Evolutionary conservation across 2,888 invertebrate species (phyloP).

Genomic region (Thyatira batis): DNA sequence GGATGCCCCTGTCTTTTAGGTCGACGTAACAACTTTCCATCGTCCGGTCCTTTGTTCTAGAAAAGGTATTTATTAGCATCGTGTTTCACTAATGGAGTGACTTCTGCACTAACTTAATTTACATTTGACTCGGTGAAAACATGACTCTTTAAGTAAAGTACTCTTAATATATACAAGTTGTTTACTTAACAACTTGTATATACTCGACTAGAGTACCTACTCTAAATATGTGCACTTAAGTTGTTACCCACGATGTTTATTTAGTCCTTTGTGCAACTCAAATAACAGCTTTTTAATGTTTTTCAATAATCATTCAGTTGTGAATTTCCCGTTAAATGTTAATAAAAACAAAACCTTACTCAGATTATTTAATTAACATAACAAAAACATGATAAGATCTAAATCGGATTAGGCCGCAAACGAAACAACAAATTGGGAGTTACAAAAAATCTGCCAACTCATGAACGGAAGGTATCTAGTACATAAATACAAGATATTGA

Average conservation of each 20-base stretch:
- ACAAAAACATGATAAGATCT: neutral
- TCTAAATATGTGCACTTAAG: no score
- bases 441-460: neutral
- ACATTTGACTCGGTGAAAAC: neutral
- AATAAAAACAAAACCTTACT: no score
- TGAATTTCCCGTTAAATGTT: no score
- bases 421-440: neutral
- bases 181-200: neutral
- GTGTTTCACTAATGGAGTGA: neutral
- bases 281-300: no score
- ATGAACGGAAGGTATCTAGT: neutral
- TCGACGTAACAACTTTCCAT: neutral
- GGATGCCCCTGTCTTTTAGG: neutral
- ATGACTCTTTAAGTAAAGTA: neutral
- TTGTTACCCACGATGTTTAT: no score
- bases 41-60: neutral
- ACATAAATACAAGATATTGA: neutral
- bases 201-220: no score
- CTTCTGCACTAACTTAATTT: neutral
- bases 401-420: neutral
- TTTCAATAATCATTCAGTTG: no score
- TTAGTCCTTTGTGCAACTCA: no score
- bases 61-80: slow-evolving; percentile 1
- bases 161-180: no score
- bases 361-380: neutral